These are phyloP conservation scores for Rhynchomys soricoides DNA, from an alignment of 2,113 vertebrate species.

Conservation along the genomic window DNA sequence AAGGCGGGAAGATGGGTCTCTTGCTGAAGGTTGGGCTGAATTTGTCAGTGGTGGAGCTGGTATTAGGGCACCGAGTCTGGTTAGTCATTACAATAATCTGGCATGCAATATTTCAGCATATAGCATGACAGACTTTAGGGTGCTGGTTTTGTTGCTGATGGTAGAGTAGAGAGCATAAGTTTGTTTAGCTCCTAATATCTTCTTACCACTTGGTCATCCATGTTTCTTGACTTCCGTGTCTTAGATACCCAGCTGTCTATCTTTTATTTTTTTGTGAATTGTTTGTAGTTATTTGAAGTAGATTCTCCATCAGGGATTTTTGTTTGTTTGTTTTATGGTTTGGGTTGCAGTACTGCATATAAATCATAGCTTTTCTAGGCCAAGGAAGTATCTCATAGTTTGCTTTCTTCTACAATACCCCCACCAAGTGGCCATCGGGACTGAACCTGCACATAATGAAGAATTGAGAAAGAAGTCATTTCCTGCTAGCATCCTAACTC, in stretches of 20 bases:
- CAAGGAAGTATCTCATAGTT: neutral
- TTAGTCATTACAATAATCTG: neutral
- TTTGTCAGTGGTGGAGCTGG: neutral
- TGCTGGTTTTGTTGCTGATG: neutral
- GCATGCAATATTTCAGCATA: neutral
- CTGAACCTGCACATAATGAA: neutral
- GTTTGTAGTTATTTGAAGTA: neutral
- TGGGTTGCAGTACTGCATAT: neutral
- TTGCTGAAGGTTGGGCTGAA: neutral
- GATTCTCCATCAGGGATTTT: neutral
- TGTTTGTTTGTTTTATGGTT: neutral
- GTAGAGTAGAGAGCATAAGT: neutral
- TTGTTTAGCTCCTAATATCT: neutral
- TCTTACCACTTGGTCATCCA: neutral
- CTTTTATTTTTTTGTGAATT: neutral
- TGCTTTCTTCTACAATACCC: constrained; percentile 70
- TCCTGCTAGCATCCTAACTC: neutral
- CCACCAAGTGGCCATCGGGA: constrained; percentile 71
- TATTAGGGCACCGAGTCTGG: neutral
- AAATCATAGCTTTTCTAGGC: neutral
- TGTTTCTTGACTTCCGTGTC: neutral
- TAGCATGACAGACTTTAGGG: neutral
- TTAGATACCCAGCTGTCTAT: neutral
- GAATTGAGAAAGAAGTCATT: neutral
- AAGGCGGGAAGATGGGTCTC: neutral